Base-by-base conservation (phyloP, 2,888 invertebrate genomes). In the Lasioglossum leucozonium region DNA sequence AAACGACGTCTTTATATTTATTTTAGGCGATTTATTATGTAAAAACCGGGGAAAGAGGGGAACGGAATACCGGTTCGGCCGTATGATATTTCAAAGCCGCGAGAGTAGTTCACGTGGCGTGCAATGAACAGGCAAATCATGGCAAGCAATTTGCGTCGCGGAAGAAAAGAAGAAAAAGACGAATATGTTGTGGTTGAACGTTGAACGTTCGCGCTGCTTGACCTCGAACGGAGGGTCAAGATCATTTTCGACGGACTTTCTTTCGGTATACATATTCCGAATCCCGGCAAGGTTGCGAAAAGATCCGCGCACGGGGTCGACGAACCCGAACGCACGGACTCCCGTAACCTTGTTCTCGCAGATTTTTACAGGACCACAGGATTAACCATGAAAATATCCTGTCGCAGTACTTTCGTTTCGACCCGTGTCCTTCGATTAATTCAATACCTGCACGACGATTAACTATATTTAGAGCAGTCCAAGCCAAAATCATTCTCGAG, bases 241-340 rank as follows among this genome's bases (percentile, higher is more conserved):
- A 79, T 79, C 78, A 79, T 79, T 79, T 79, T 72, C 73, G 72
- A 72, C 72, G n/a, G 37, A 72, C 55, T 73, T 79, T 79, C 78
- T 73, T 72, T 73, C 62, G 62, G 37, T 79, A 37, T 10, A 44
- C 18, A 62, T 62, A 62, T 65, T 72, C 62, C 62, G 73, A 62
- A 79, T 73, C 72, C 3, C 26, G 78, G 62, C 72, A 62, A 79
- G 78, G 78, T 65, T 79, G 34, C 18, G 62, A 62, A 62, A 72
- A 72, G 78, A 73, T 72, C 62, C 6, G 30, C 34, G 34, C 72
- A 26, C 78, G 62, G 42, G 78, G 78, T 79, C 78, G 34, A 42
- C 37, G 78, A 72, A 44, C 78, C 30, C 44, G 26, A 51, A 77
- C 51, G 37, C 18, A 47, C 67, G n/a, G 67, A 75, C 75, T 44